These are phyloP conservation scores for Tridacna crocea DNA, from an alignment of 2,888 invertebrate genomes.

Conservation along the genomic window DNA sequence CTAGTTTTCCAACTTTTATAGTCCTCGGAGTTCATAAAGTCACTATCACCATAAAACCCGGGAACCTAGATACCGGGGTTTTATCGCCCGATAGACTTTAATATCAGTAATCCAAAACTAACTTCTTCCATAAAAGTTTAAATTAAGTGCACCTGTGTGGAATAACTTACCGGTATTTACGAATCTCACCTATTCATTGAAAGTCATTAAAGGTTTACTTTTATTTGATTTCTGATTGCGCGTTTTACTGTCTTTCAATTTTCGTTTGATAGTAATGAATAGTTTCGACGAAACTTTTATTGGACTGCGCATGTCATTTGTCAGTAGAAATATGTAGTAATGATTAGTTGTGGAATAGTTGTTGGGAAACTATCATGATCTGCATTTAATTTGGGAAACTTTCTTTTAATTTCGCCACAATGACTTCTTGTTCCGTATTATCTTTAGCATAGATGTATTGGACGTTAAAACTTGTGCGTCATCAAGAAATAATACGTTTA, in stretches of 20 bases:
- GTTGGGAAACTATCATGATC: too few relatives aligned
- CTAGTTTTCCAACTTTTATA: conserved; percentile 4
- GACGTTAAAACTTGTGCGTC: background rate
- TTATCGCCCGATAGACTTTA: conserved; percentile 4
- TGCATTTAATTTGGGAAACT: too few relatives aligned
- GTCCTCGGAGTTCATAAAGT: background rate
- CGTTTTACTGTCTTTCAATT: background rate
- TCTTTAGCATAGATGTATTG: background rate
- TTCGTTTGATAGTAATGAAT: background rate
- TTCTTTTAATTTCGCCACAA: too few relatives aligned
- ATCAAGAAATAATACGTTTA: too few relatives aligned
- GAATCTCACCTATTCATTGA: conserved; percentile 13
- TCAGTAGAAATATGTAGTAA: conserved; percentile 25
- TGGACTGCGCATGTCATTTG: conserved; percentile 19
- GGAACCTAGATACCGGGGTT: conserved; percentile 1
- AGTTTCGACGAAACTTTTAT: conserved; percentile 5
- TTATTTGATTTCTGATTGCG: background rate
- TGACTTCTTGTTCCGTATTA: too few relatives aligned
- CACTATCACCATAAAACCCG: conserved; percentile 12
- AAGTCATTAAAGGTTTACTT: conserved; percentile 3
- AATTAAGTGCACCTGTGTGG: conserved; percentile 23
- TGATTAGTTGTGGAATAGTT: background rate
- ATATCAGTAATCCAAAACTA: conserved; percentile 16
- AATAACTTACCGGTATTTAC: conserved; percentile 15
- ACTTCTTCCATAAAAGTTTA: conserved; percentile 3